Evolutionary conservation across 2,888 invertebrate genomes (phyloP), one percentile per base, ranked within the genome.

Genomic region (Ormyrus nitidulus): DNA sequence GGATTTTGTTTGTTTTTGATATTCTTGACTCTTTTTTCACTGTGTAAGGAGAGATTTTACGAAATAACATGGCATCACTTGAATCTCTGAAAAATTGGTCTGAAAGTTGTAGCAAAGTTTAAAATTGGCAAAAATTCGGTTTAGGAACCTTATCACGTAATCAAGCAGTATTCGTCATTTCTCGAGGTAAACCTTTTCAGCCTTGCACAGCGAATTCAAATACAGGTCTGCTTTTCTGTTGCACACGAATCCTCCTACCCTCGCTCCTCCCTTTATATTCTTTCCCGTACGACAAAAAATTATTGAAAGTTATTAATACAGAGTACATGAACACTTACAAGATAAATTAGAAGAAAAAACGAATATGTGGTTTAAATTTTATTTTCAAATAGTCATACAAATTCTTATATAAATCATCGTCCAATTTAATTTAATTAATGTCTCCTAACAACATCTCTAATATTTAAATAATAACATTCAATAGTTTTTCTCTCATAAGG

Each of bases 161-260:
- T 34, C 34, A 34, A 58, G 59, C 44, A 59, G 64, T 62, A 13
- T 69, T 61, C 11, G 11, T 13, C n/a, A 19, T 66, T 59, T 53
- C 51, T 70, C 8, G 34, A 19, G 19, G 49, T 34, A 62, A 66
- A 54, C 10, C 48, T 8, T 8, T 72, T 62, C 5, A 54, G 51
- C 58, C 34, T 80, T 69, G n/a, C 68, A 69, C 59, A 73, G 53
- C 59, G 51, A 73, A 64, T 54, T 56, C 48, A 71, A 72, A 77
- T 58, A 46, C 34, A 34, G n/a, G 66, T 8, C 34, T 46, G 4
- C 19, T 9, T 53, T 71, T 68, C 2, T n/a, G 66, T n/a, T 9
- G n/a, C 61, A 51, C 61, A 61, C 59, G 8, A 81, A 71, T 74
- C 71, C 71, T 70, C 56, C 44, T 59, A 66, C 61, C 53, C 58